A percentile compares a stretch with the other conserved stretches of the same genome.
Evolutionary conservation across 2,888 invertebrate genomes (phyloP).

Genomic region (Quadroppia sp.): DNA sequence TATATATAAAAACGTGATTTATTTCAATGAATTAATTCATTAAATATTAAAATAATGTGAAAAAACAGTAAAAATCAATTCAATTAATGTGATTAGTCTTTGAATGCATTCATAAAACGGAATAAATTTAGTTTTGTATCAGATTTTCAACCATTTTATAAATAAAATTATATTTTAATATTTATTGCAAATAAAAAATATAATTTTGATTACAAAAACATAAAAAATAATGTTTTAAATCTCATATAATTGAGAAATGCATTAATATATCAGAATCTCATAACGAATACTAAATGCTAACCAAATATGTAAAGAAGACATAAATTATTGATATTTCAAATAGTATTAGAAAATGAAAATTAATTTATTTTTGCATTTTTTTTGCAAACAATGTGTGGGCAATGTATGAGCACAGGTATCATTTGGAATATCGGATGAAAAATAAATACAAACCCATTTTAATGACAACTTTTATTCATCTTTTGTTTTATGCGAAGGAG

Average conservation of each 20-base stretch:
- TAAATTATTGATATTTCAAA: no score
- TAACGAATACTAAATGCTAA: no score
- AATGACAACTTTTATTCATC: neutral
- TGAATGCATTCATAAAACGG: neutral
- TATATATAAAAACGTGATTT: neutral
- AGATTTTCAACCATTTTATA: no score
- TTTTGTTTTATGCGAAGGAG: neutral
- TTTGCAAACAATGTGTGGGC: neutral
- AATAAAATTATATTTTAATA: no score
- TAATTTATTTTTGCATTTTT: neutral
- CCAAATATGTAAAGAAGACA: no score
- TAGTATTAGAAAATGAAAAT: neutral
- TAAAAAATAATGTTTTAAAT: no score
- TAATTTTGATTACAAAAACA: no score
- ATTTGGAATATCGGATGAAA: neutral
- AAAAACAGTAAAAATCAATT: neutral
- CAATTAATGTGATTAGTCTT: slow-evolving; percentile 13
- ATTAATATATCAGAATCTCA: no score
- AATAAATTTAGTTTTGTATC: no score
- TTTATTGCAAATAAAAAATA: no score
- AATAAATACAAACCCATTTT: neutral
- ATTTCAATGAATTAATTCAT: neutral
- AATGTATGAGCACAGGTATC: neutral
- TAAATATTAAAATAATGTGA: neutral
- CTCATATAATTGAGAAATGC: neutral